Evolutionary conservation across 2,888 invertebrate genomes (phyloP).

Genomic region (Nomada flava): DNA sequence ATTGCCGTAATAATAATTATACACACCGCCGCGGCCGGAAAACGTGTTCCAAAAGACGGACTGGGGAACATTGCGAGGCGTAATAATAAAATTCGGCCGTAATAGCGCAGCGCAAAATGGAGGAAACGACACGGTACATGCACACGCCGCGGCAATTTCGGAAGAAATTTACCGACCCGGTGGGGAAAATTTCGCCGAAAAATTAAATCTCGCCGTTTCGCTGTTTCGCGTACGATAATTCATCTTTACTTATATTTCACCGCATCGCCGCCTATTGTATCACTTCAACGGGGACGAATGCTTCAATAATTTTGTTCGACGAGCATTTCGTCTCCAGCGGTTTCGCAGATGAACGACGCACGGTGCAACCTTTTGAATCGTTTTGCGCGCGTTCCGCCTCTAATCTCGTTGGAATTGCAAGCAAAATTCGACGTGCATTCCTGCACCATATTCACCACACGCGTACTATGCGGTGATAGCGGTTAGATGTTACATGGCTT

Average conservation of each 20-base stretch:
- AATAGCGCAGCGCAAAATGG: slow-evolving; percentile 7
- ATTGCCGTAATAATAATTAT: slow-evolving; percentile 54
- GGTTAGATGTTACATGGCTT: slow-evolving; percentile 55
- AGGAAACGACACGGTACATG: neutral
- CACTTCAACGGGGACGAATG: no score
- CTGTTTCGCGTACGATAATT: no score
- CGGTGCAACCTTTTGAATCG: slow-evolving; percentile 1
- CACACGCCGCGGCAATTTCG: neutral
- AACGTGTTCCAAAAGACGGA: slow-evolving; percentile 30
- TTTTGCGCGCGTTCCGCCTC: slow-evolving; percentile 21
- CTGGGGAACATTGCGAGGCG: slow-evolving; percentile 1
- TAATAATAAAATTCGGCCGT: slow-evolving; percentile 48
- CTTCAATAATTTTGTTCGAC: no score
- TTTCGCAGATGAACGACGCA: neutral
- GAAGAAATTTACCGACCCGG: no score
- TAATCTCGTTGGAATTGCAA: slow-evolving; percentile 48
- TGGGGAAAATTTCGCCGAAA: no score
- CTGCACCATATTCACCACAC: slow-evolving; percentile 36
- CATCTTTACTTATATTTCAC: no score
- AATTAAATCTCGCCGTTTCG: no score
- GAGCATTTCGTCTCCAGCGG: neutral
- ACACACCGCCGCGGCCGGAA: neutral
- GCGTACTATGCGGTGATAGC: slow-evolving; percentile 25
- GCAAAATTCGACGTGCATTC: slow-evolving; percentile 43
- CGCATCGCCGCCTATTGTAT: no score